Conservation (phyloP, 2,888 invertebrate genomes). For the Frankliniella intonsa region DNA sequence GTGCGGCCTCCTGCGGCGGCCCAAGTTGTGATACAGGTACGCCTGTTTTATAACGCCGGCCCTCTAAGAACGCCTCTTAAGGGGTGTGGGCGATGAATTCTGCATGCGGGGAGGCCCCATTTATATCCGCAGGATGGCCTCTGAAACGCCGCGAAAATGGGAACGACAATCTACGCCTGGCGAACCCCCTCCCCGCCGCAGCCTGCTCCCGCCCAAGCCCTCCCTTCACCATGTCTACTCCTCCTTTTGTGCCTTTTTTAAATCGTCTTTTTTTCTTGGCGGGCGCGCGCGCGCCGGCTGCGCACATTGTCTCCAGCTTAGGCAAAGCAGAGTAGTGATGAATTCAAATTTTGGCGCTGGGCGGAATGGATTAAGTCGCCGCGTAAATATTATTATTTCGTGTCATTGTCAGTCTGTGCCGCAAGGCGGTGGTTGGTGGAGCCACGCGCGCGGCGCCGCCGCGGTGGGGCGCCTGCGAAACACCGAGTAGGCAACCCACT, state of each 20-base stretch:
- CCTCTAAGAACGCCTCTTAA: slow-evolving; percentile 16
- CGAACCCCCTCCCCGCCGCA: neutral
- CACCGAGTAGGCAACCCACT: too few relatives aligned
- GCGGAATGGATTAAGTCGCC: neutral
- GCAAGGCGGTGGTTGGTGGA: neutral
- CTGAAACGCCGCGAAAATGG: slow-evolving; percentile 24
- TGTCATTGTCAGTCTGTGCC: neutral
- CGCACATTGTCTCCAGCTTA: neutral
- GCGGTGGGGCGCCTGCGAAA: too few relatives aligned
- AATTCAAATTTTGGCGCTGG: slow-evolving; percentile 2
- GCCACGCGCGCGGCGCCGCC: neutral
- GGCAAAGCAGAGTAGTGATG: neutral
- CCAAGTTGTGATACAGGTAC: neutral
- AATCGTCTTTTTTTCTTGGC: neutral
- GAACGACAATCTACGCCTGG: neutral
- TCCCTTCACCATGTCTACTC: neutral
- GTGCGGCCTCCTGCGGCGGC: neutral
- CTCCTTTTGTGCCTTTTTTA: neutral
- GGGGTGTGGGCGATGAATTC: slow-evolving; percentile 25
- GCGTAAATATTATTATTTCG: neutral
- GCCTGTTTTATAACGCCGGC: neutral
- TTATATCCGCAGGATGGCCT: slow-evolving; percentile 20
- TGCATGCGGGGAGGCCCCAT: slow-evolving; percentile 12
- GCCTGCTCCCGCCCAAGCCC: neutral
- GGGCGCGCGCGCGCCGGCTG: neutral